Conservation (phyloP, 2,888 invertebrate species). For the Lomographa bimaculata region DNA sequence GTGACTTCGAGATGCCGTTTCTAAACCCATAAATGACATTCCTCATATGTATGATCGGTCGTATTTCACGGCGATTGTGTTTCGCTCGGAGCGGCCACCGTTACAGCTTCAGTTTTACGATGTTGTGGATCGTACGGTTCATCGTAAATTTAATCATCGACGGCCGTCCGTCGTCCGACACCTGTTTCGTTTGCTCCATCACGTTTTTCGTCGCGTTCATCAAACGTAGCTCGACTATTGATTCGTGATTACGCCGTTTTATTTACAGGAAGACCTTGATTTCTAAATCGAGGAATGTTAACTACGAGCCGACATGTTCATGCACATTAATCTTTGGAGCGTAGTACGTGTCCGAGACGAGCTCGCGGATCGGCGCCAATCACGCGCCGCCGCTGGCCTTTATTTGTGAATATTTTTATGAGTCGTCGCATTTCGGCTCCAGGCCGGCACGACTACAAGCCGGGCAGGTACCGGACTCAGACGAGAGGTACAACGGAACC, state of each 20-base stretch:
- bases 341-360: slow-evolving; percentile 45
- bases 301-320: slow-evolving; percentile 43
- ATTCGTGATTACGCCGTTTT: slow-evolving; percentile 23
- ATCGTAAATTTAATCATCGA: slow-evolving; percentile 51
- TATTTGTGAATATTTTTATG: slow-evolving; percentile 68
- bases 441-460: slow-evolving; percentile 24
- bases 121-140: slow-evolving; percentile 41
- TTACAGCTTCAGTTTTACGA: slow-evolving; percentile 51
- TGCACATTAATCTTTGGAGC: slow-evolving; percentile 52
- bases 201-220: slow-evolving; percentile 38
- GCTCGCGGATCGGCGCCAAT: slow-evolving; percentile 54
- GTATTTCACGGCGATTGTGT: slow-evolving; percentile 29
- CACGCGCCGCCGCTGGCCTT: slow-evolving; percentile 50
- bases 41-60: slow-evolving; percentile 21
- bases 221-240: slow-evolving; percentile 18
- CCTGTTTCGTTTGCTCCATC: slow-evolving; percentile 50
- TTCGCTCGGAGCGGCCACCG: slow-evolving; percentile 17
- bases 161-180: slow-evolving; percentile 47
- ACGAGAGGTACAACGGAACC: slow-evolving; percentile 27
- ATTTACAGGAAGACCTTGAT: slow-evolving; percentile 32
- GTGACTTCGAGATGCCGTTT: slow-evolving; percentile 23
- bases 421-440: slow-evolving; percentile 50
- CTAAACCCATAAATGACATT: slow-evolving; percentile 33
- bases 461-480: slow-evolving; percentile 15
- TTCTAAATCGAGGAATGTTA: slow-evolving; percentile 34